Evolutionary conservation across 2,797 vertebrate genomes (phyloP), one percentile per base, ranked within the genome.

Genomic region (Microhierax caerulescens): DNA sequence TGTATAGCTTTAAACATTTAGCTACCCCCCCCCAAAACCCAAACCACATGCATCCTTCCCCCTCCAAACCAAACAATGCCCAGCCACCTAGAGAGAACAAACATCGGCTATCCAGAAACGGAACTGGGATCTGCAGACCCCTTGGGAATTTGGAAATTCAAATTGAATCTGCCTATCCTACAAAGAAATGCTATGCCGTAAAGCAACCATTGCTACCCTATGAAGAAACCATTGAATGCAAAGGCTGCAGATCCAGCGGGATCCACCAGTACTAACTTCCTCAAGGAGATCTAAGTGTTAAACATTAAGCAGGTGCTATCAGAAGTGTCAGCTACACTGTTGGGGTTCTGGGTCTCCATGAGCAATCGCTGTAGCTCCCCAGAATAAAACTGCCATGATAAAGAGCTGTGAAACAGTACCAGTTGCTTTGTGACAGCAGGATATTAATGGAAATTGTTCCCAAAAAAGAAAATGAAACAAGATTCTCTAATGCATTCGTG

Each of bases 341-440:
- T 73, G 50, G 48, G 57, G 79, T 6, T 77, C 81, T 73, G 68
- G 69, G 15, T n/a, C 57, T 75, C 57, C 13, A 16, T 13, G 30
- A 95, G 83, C 27, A 79, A 59, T 3, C 13, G 3, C 61, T 82
- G 85, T 13, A 43, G 53, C 88, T 87, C 75, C 70, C 61, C 69
- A 72, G 48, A 82, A 81, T 37, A 86, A 68, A 94, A 56, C 25
- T 75, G 50, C 73, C 64, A 39, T 2, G 39, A 72, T 53, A 92
- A 93, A 85, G 85, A 90, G 56, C 54, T 95, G 91, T 39, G 76
- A 88, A 97, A 67, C 50, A 47, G 32, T 48, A 75, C 64, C 87
- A 74, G 73, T 87, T 77, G 80, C 41, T 92, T 72, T 89, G 57
- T 77, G 94, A 93, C 73, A 90, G 90, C 65, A 72, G 60, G 60